Evolutionary conservation across 2,113 vertebrate species (phyloP), one percentile per base, ranked within the genome.

Genomic region (Naja naja): DNA sequence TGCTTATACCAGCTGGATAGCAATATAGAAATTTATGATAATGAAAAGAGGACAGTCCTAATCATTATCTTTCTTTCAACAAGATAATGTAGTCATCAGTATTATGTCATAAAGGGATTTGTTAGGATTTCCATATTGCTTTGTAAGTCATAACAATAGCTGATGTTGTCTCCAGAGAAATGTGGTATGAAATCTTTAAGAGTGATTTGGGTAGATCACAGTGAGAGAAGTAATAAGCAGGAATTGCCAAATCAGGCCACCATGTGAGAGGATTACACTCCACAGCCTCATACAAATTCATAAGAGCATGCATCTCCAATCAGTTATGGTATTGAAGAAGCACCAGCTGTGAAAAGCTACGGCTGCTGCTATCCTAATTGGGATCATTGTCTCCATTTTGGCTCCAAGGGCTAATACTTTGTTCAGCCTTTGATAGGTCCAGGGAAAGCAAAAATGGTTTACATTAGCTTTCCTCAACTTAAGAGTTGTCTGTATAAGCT

Each of bases 81-180:
- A 45, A 74, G 85, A 25, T 52, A 85, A 54, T 91, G 91, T 90
- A 85, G 43, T 90, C 12, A 2, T 89, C 54, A 89, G 39, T 81
- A 85, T 89, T 89, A 91, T 69, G 55, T 8, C 90, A 91, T 89
- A 60, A 89, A 91, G 55, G 53, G 47, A 91, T 86, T 69, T 91
- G 89, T 93, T 86, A 43, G 47, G 81, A 92, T 95, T 94, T 93
- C 30, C 86, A 93, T 92, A 88, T 92, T 92, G 55, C 87, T 93
- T 56, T 93, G 45, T 49, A 88, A 58, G 85, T 55, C 81, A 54
- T 88, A 43, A 43, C 55, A 93, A 69, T 85, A 93, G 92, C 74
- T 90, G 92, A 56, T 90, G 81, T 53, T 64, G 45, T 64, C 74
- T 90, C 89, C n/a, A 64, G 89, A 90, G 92, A 58, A 90, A 90